These are phyloP conservation scores for Genyomyrus donnyi DNA, from an alignment of 2,113 vertebrate species.

Conservation along the genomic window DNA sequence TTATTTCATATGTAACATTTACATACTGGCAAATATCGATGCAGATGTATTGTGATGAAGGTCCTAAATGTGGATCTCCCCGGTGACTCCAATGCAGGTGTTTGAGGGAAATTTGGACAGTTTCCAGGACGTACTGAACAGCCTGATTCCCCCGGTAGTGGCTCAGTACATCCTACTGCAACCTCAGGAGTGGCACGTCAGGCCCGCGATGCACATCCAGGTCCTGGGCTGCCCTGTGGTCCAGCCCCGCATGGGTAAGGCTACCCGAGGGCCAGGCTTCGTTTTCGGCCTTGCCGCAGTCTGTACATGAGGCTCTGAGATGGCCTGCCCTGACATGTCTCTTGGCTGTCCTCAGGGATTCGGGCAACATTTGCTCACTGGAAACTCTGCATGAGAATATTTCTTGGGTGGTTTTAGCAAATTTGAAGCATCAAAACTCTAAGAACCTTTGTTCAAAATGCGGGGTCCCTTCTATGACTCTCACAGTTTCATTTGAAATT, in stretches of 20 bases:
- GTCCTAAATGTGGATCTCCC: not conserved
- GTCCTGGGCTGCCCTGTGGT: constrained; percentile 63
- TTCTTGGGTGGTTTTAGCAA: not conserved
- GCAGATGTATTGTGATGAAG: not conserved
- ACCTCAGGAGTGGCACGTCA: constrained; percentile 58
- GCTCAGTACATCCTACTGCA: constrained; percentile 66
- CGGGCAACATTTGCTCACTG: not conserved
- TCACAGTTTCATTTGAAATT: not conserved
- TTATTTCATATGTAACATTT: not conserved
- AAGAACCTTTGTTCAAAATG: not conserved
- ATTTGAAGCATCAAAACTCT: not conserved
- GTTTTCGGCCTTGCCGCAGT: not conserved
- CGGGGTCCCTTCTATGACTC: not conserved
- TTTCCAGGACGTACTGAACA: constrained; percentile 57
- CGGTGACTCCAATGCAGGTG: constrained; percentile 48
- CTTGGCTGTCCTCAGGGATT: not conserved
- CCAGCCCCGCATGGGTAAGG: constrained; percentile 37
- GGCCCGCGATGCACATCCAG: constrained; percentile 54
- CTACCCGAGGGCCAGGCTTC: constrained; percentile 12
- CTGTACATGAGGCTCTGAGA: not conserved
- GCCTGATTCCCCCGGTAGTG: constrained; percentile 62
- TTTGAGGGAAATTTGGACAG: constrained; percentile 66
- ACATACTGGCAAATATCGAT: not conserved
- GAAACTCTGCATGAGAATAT: not conserved
- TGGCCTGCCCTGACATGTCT: not conserved